Conservation (phyloP, 2,797 vertebrate genomes). For the Tapera naevia region DNA sequence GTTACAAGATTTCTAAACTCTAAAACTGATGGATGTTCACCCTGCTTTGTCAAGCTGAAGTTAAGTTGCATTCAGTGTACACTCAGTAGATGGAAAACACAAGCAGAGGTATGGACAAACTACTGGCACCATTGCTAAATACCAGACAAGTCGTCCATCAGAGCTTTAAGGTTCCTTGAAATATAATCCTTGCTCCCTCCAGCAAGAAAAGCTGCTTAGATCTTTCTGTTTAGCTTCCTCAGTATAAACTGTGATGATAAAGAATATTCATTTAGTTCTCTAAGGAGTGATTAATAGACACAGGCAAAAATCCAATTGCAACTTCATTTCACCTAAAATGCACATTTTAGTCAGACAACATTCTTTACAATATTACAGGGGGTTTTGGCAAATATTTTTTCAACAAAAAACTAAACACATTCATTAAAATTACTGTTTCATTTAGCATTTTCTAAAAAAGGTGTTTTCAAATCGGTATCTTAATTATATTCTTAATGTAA, state of each 20-base stretch:
- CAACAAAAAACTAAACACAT: neutral
- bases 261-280: neutral
- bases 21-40: neutral
- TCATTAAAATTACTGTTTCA: neutral
- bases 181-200: neutral
- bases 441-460: neutral
- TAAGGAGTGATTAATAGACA: neutral
- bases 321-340: neutral
- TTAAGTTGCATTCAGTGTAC: neutral
- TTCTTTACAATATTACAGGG: neutral
- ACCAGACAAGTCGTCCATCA: neutral
- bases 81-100: neutral
- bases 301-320: neutral
- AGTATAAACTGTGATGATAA: neutral
- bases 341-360: neutral
- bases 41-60: neutral
- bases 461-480: neutral
- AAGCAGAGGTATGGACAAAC: neutral
- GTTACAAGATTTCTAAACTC: neutral
- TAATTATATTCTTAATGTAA: neutral
- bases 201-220: neutral
- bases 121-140: neutral
- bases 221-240: neutral
- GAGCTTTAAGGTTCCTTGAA: neutral
- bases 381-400: neutral